Evolutionary conservation across 2,888 invertebrate species (phyloP).

Genomic region (Polydrusus cervinus): DNA sequence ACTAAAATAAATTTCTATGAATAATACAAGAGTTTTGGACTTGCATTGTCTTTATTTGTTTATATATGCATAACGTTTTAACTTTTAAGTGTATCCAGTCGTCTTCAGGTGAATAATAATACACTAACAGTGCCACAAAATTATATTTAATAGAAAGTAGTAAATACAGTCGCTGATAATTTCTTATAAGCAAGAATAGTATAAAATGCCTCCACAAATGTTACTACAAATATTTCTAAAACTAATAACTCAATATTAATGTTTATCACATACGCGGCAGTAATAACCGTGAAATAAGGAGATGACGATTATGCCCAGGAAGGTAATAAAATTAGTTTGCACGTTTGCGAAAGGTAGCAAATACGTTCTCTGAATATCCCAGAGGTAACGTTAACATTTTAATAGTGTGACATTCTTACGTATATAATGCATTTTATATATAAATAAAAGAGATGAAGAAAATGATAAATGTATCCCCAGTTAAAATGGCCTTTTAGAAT

Average conservation of each 20-base stretch:
- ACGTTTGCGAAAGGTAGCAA: slow-evolving; percentile 10
- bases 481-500: not conserved
- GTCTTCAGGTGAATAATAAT: too few species aligned
- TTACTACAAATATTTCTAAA: too few species aligned
- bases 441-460: not conserved
- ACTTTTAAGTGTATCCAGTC: too few species aligned
- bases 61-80: too few species aligned
- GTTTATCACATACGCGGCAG: not conserved
- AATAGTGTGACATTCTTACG: slow-evolving; percentile 17
- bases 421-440: not conserved
- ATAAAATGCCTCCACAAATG: too few species aligned
- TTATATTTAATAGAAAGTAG: too few species aligned
- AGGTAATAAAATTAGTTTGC: slow-evolving; percentile 15
- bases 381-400: not conserved
- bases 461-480: slow-evolving; percentile 4
- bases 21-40: too few species aligned
- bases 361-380: slow-evolving; percentile 2
- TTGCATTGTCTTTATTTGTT: too few species aligned
- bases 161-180: too few species aligned
- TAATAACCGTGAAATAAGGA: not conserved
- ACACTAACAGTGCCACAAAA: too few species aligned
- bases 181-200: too few species aligned
- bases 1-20: too few species aligned
- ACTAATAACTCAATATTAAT: not conserved
- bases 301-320: slow-evolving; percentile 7